A percentile compares a stretch with the other conserved stretches of the same genome.
Conservation (phyloP, 2,113 vertebrate species). For the Capreolus pygargus region DNA sequence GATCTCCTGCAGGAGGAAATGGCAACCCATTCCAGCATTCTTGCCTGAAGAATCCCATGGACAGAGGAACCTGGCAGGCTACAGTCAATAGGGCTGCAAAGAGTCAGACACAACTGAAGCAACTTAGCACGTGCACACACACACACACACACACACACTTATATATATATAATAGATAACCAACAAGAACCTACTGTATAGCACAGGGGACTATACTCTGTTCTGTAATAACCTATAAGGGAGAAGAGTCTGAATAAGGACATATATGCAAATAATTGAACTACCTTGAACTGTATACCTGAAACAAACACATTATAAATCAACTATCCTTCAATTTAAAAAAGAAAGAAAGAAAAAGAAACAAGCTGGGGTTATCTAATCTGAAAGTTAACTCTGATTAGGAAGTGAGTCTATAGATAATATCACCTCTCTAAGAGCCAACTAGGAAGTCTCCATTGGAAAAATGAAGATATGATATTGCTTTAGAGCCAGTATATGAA, state of each 20-base stretch:
- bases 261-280: background rate
- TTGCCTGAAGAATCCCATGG: background rate
- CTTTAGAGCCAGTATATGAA: slow-evolving; percentile 45
- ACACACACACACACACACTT: background rate
- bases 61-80: background rate
- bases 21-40: background rate
- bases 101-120: background rate
- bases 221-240: background rate
- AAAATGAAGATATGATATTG: slow-evolving; percentile 66
- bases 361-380: slow-evolving; percentile 56
- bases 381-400: slow-evolving; percentile 70
- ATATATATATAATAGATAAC: background rate
- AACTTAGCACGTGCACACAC: background rate
- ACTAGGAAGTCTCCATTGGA: slow-evolving; percentile 65
- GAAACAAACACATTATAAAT: background rate
- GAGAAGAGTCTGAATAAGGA: background rate
- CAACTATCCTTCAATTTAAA: background rate
- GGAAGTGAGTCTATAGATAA: slow-evolving; percentile 60
- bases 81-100: background rate
- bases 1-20: background rate
- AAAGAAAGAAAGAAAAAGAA: slow-evolving; percentile 16
- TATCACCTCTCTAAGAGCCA: slow-evolving; percentile 61
- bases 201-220: background rate
- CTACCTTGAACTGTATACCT: background rate
- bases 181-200: background rate